Base-by-base conservation (phyloP, 1,140 invertebrate species). In the Ceratosolen fusciceps region DNA sequence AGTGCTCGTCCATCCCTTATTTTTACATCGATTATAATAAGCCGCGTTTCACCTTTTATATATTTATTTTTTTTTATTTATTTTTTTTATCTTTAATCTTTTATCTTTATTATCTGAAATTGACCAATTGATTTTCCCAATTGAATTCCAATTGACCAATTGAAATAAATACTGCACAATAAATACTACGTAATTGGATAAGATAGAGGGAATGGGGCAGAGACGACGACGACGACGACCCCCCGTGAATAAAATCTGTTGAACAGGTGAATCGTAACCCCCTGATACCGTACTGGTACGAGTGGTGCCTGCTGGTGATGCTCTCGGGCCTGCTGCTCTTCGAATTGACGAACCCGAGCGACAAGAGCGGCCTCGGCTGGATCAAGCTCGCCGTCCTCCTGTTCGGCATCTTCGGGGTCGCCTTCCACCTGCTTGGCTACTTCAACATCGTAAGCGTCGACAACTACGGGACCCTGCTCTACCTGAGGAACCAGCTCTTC, bases 291-390 rank as follows among this genome's bases (percentile, higher is more conserved):
- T 95, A 96, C 86, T 97, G 96, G 96, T 98, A 99, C 90, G 98
- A 99, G 91, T 99, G 97, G 96, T 92, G 98, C 68, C 92, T 99
- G 21, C 92, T 99, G 43, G 94, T 98, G 52, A 99, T 98, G 97
- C 92, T 99, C 60, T 97, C 97, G 74, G 98, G 98, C 58, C 92
- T 99, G 80, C 91, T 99, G 72, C 93, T 99, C 10, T 97, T 98
- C 82, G 98, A 99, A 88, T 91, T 99, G 79, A 98, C 97, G 19
- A 99, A 99, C 90, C 97, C 98, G 0, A 97, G 96, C 86, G 97
- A 99, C 87, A 97, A 98, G 88, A 96, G 95, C 74, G 97, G 98
- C 37, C 91, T 98, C 62, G 98, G 97, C 9, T 98, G 96, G 94
- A 96, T 98, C 75, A 97, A 97, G 88, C 90, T 98, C 79, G 94